Percentiles rank a stretch among this genome's conserved stretches.
phyloP scores from a whole-genome alignment of 2,113 vertebrate genomes.

The Myanophis thanlyinensis region DNA sequence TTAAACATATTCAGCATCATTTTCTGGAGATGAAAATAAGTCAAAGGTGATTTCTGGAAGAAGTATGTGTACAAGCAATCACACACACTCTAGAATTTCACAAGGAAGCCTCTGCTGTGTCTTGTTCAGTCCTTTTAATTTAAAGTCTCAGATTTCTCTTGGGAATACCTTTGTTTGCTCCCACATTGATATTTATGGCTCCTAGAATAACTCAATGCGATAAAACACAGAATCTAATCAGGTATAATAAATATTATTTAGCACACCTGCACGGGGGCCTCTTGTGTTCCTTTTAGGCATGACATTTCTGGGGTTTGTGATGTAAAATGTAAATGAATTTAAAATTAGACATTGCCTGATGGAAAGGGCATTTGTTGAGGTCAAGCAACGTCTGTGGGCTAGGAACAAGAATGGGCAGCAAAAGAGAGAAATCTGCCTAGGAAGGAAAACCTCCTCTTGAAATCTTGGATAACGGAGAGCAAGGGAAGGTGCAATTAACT shows the following conservation, averaged over 20 bases:
- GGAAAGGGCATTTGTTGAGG: background rate
- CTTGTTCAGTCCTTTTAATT: background rate
- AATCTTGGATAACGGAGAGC: background rate
- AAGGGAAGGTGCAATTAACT: background rate
- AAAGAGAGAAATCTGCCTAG: background rate
- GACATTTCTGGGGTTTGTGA: background rate
- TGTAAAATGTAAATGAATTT: background rate
- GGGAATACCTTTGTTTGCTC: background rate
- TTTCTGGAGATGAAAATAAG: background rate
- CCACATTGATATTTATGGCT: background rate
- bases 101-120: no score
- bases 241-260: conserved; percentile 23
- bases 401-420: background rate
- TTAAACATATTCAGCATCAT: background rate
- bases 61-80: background rate
- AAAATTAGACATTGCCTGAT: background rate
- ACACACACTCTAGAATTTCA: background rate
- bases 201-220: background rate
- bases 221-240: background rate
- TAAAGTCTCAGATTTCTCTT: background rate
- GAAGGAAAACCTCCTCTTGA: background rate
- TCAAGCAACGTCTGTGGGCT: background rate
- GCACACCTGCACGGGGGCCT: background rate
- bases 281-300: background rate
- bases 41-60: background rate